Base-by-base conservation (phyloP, 2,797 vertebrate genomes). In the Enteromius mattozi region DNA sequence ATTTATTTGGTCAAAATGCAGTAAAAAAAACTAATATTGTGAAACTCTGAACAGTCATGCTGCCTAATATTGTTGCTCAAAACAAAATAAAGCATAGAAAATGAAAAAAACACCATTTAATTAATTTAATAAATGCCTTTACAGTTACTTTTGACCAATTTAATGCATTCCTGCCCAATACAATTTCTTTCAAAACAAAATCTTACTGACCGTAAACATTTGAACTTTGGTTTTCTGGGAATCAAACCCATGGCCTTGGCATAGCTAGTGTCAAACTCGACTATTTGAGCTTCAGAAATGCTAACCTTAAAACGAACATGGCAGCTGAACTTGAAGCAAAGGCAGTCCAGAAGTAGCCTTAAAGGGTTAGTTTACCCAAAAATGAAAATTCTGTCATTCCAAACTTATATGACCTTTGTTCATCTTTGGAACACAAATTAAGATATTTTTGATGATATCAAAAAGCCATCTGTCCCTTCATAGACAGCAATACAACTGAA, bases 131-230 rank as follows among this genome's bases (percentile, higher is more conserved):
- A 40, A 5, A 40, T 77, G 9, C 37, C 19, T 42, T 75, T 54
- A 4, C 30, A 3, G 0, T 54, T 12, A n/a, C 30, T 37, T 35
- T 54, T n/a, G 2, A 56, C 13, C 12, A 56, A 77, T 77, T 19
- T 0, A 27, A 77, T 40, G 21, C 74, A 59, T 59, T 2, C 12
- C 56, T 69, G 35, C 10, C 19, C 27, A 51, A 71, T 47, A 27
- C n/a, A 24, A 17, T 33, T 72, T 56, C 30, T 37, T 76, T n/a
- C 72, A 14, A 37, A 76, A 61, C 35, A 27, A 61, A 78, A 47
- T 47, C 40, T 78, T 63, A 16, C 37, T 42, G n/a, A 63, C n/a
- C 51, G 37, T 21, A 78, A 65, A 65, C 24, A 3, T 78, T 65
- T 65, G 10, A 78, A 12, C 7, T 40, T 40, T 4, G 0, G 7